A percentile compares a stretch with the other conserved stretches of the same genome.
Evolutionary conservation across 2,113 vertebrate species (phyloP).

Genomic region (Serinus canaria): DNA sequence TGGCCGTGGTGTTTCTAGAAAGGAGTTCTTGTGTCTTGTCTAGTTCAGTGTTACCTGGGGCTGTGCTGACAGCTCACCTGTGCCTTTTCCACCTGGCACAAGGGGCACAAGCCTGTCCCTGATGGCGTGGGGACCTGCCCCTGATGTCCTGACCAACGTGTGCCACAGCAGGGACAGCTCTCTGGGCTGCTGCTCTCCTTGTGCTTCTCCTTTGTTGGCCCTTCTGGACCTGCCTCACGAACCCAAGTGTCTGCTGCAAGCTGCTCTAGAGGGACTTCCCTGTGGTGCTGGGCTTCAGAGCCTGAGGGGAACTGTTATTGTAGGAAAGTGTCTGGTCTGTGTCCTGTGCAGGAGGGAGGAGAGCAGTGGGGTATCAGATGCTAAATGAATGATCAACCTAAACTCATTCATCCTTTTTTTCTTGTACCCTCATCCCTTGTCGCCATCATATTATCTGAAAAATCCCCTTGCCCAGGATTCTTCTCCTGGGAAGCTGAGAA

Average conservation of each 20-base stretch:
- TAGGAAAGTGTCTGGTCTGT: neutral
- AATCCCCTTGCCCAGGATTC: too few relatives aligned
- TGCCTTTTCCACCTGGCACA: neutral
- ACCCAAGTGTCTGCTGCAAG: neutral
- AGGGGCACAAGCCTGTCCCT: neutral
- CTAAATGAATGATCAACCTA: too few relatives aligned
- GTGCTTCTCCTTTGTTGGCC: neutral
- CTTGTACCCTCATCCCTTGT: too few relatives aligned
- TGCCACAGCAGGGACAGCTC: neutral
- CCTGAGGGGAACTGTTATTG: neutral
- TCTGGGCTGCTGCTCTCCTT: too few relatives aligned
- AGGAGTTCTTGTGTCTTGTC: neutral
- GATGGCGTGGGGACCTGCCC: neutral
- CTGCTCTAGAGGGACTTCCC: neutral
- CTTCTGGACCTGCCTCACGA: neutral
- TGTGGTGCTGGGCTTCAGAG: rapidly evolving
- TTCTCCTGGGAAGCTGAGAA: too few relatives aligned
- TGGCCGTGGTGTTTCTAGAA: neutral
- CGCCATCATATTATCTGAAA: too few relatives aligned
- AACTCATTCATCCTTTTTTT: too few relatives aligned
- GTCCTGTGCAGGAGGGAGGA: too few relatives aligned
- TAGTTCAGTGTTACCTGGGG: neutral
- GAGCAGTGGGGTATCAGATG: too few relatives aligned
- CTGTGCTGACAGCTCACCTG: neutral
- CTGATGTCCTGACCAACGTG: neutral